Base-by-base conservation (phyloP, 2,888 invertebrate genomes). In the Pharmacophagus antenor region DNA sequence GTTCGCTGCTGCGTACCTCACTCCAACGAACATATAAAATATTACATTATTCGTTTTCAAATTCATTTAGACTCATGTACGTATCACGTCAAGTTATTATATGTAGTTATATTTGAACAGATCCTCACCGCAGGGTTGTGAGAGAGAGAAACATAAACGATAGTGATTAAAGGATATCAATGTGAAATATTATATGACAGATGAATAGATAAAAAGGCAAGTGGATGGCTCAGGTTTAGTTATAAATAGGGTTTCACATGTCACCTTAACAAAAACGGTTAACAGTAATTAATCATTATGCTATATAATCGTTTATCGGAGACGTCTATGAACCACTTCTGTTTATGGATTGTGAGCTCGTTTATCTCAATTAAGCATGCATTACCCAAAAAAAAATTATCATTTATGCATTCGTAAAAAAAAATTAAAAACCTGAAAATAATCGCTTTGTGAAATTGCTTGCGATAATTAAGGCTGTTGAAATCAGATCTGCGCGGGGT, bases 401-500 rank as follows among this genome's bases (percentile, higher is more conserved):
- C 37, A 37, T 37, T 37, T 37, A 37, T n/a, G n/a, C 37, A 37
- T 37, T 37, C 37, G n/a, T 44, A 44, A 44, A 44, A 55, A 17
- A 49, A 49, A 51, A 25, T 57, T 56, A 63, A 61, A 66, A 37
- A 37, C 37, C n/a, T 37, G 37, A 37, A 65, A 17, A 51, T 62
- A 61, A 23, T 15, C 15, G 8, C 17, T 49, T 56, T 7, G 56
- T 44, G 57, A 57, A 66, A 62, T 61, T 65, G 63, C 63, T 58
- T 56, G 62, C 53, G 59, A 62, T 62, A 72, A 79, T 82, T 80
- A 80, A 76, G 59, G 76, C 66, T 84, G 77, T 70, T 70, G 82
- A 83, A 87, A 87, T 76, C 77, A 71, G 80, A 80, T 74, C 78
- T 79, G 74, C 68, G 70, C 69, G 67, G 64, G 65, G 18, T 44